Evolutionary conservation across 2,797 vertebrate genomes (phyloP).

Genomic region (Trachurus trachurus): DNA sequence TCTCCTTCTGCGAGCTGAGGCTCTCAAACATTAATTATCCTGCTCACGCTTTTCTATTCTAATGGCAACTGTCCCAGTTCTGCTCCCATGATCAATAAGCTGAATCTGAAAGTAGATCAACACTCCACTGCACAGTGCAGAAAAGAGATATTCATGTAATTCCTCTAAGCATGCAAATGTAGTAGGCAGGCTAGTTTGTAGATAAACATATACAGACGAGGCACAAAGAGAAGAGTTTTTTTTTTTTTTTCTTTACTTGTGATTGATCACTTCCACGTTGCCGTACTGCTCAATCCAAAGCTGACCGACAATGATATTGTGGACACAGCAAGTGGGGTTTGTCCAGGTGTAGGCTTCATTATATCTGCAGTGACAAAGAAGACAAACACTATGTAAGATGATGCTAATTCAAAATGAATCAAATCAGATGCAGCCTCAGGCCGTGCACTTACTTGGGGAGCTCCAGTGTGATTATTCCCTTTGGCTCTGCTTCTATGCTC

Average conservation of each 20-base stretch:
- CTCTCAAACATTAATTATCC: constrained; percentile 73
- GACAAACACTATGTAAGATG: not conserved
- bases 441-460: constrained; percentile 91
- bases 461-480: constrained; percentile 96
- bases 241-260: constrained; percentile 89
- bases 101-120: constrained; percentile 60
- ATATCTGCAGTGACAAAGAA: constrained; percentile 83
- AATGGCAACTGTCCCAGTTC: constrained; percentile 68
- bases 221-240: not conserved
- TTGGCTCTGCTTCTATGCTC: constrained; percentile 98
- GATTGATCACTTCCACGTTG: constrained; percentile 96
- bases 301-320: constrained; percentile 98
- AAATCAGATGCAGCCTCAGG: not conserved
- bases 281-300: constrained; percentile 99
- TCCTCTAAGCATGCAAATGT: constrained; percentile 15
- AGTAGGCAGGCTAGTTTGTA: not conserved
- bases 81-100: constrained; percentile 68
- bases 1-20: constrained; percentile 45
- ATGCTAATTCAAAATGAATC: not conserved
- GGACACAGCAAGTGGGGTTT: constrained; percentile 97
- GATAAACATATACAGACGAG: constrained; percentile 12
- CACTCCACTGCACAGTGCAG: constrained; percentile 27
- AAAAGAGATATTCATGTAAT: constrained; percentile 12
- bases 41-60: constrained; percentile 48
- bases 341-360: constrained; percentile 98